A percentile compares a stretch with the other conserved stretches of the same genome.
Conservation (phyloP, 2,888 invertebrate species). For the Trissoscelio sp. region DNA sequence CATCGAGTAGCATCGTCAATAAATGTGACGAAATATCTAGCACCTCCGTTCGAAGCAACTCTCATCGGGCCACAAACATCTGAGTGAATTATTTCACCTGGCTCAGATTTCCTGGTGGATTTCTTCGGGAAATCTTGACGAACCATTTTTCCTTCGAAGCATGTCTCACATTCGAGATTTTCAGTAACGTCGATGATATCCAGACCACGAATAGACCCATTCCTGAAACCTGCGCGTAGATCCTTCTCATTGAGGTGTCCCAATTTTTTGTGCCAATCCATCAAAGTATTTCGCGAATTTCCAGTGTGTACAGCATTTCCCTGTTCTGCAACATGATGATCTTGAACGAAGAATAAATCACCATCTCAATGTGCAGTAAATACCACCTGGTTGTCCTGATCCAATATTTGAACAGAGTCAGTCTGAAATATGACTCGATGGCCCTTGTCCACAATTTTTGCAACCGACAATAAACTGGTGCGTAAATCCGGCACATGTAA, state of each 20-base stretch:
- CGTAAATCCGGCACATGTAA: conserved; percentile 32
- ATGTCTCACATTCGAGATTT: conserved; percentile 48
- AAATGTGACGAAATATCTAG: conserved; percentile 70
- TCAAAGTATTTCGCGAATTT: too few relatives aligned
- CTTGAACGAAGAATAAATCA: too few relatives aligned
- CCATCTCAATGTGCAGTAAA: too few relatives aligned
- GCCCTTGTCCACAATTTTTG: too few relatives aligned
- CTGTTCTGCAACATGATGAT: too few relatives aligned
- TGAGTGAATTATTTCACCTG: conserved; percentile 59
- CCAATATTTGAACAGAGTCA: too few relatives aligned
- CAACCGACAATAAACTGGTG: too few relatives aligned
- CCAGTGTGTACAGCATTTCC: too few relatives aligned
- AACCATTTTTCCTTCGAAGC: conserved; percentile 23
- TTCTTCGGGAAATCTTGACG: conserved; percentile 22
- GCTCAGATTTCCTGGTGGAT: background rate
- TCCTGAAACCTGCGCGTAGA: conserved; percentile 19
- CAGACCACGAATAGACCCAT: conserved; percentile 6
- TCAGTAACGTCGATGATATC: conserved; percentile 12
- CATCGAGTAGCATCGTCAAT: conserved; percentile 71
- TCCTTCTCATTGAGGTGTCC: conserved; percentile 46
- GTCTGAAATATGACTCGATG: too few relatives aligned
- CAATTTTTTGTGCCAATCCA: conserved; percentile 40
- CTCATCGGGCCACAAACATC: conserved; percentile 71
- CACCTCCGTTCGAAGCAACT: conserved; percentile 58
- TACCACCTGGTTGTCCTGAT: too few relatives aligned